Conservation (phyloP, 2,113 vertebrate genomes). For the Pelobates fuscus region DNA sequence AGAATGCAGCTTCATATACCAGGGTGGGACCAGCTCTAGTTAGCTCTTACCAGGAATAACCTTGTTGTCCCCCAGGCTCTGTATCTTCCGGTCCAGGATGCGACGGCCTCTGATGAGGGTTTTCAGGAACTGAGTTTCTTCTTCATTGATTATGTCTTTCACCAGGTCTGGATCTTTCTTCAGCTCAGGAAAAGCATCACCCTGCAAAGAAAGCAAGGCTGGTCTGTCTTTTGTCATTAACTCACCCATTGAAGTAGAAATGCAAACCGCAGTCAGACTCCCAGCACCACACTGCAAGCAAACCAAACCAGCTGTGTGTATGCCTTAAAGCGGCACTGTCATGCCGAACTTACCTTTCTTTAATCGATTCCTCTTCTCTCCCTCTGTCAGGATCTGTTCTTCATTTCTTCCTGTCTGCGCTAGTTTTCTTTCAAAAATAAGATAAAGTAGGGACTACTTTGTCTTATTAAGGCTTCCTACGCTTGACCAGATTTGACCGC, state of each 20-base stretch:
- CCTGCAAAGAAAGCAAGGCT: slow-evolving; percentile 71
- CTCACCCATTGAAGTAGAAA: background rate
- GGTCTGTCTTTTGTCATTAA: background rate
- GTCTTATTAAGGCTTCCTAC: too few species aligned
- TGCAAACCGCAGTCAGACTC: background rate
- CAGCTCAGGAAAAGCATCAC: slow-evolving; percentile 92
- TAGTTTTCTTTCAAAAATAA: too few species aligned
- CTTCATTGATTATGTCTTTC: slow-evolving; percentile 96
- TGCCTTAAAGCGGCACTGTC: too few species aligned
- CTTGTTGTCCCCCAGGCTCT: slow-evolving; percentile 84
- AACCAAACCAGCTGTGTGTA: too few species aligned
- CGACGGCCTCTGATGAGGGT: slow-evolving; percentile 94
- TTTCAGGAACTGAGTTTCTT: slow-evolving; percentile 94
- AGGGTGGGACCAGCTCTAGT: background rate
- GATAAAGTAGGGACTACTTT: too few species aligned
- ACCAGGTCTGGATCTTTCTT: slow-evolving; percentile 96
- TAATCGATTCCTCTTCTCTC: too few species aligned
- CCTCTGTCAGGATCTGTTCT: too few species aligned
- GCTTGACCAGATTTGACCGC: too few species aligned
- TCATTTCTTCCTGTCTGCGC: too few species aligned
- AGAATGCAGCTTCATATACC: background rate
- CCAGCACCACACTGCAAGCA: too few species aligned
- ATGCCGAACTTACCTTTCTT: too few species aligned
- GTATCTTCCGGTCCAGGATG: slow-evolving; percentile 94
- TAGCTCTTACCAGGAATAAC: slow-evolving; percentile 84